Evolutionary conservation across 2,797 vertebrate species (phyloP).

Genomic region (Poeciliopsis presidionis): DNA sequence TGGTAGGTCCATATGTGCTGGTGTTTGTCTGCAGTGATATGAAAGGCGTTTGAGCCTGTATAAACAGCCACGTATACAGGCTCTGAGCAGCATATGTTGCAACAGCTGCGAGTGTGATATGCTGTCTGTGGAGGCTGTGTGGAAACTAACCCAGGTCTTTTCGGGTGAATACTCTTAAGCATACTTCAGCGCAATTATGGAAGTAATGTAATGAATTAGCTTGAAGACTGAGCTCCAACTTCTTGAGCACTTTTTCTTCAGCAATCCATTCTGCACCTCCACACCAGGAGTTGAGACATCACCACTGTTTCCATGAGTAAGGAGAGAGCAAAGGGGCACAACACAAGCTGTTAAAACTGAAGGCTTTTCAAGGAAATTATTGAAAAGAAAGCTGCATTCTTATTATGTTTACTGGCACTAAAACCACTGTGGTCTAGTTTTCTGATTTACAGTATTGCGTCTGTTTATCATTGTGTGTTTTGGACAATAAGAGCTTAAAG

Average conservation of each 20-base stretch:
- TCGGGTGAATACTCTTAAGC: slow-evolving; percentile 23
- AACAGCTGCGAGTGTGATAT: slow-evolving; percentile 79
- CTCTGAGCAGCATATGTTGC: slow-evolving; percentile 78
- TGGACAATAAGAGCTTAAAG: background rate
- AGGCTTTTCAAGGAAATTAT: background rate
- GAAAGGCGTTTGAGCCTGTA: slow-evolving; percentile 75
- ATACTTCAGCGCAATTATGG: slow-evolving; percentile 47
- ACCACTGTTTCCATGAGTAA: background rate
- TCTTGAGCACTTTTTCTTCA: background rate
- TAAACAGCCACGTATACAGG: slow-evolving; percentile 76
- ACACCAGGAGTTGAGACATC: background rate
- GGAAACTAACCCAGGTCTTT: slow-evolving; percentile 45
- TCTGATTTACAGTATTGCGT: background rate
- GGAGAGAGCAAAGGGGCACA: background rate
- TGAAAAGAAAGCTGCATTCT: background rate
- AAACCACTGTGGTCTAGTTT: background rate
- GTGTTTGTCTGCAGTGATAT: slow-evolving; percentile 76
- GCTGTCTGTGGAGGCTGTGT: slow-evolving; percentile 61
- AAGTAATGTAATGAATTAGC: slow-evolving; percentile 14
- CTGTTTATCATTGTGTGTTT: background rate
- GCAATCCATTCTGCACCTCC: background rate
- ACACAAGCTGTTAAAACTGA: background rate
- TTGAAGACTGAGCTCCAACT: background rate
- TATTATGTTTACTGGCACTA: background rate
- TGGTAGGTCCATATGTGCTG: slow-evolving; percentile 68